Percentiles rank a stretch among this genome's conserved stretches.
These are phyloP conservation scores for Chaetophractus vellerosus DNA, from an alignment of 2,797 vertebrate species.

Conservation along the genomic window DNA sequence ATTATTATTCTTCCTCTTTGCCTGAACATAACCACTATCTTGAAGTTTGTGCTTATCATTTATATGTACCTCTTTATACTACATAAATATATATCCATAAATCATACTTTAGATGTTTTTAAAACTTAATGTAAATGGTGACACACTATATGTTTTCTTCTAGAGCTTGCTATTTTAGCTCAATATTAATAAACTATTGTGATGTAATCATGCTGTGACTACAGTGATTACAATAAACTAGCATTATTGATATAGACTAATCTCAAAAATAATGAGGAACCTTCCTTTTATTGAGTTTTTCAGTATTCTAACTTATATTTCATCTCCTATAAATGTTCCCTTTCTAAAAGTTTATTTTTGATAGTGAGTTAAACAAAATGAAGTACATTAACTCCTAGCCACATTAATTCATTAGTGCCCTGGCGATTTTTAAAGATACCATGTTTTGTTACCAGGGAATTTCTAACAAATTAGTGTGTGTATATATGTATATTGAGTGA, in stretches of 20 bases:
- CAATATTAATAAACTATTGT: neutral
- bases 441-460: neutral
- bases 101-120: neutral
- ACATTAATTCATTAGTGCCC: neutral
- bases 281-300: neutral
- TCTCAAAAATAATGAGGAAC: neutral
- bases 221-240: neutral
- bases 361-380: neutral
- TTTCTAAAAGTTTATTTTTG: constrained; percentile 25
- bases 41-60: neutral
- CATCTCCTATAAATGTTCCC: neutral
- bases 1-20: neutral
- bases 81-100: neutral
- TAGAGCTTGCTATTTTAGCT: neutral
- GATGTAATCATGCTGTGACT: neutral
- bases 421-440: neutral
- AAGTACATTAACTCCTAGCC: neutral
- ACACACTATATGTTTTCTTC: neutral
- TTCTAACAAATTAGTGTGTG: neutral
- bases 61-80: neutral
- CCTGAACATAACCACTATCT: neutral
- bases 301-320: neutral
- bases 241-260: neutral
- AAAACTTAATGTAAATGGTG: neutral
- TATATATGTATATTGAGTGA: too few relatives aligned